Evolutionary conservation across 2,797 vertebrate genomes (phyloP), one percentile per base, ranked within the genome.

Genomic region (Percopsis omiscomaycus): DNA sequence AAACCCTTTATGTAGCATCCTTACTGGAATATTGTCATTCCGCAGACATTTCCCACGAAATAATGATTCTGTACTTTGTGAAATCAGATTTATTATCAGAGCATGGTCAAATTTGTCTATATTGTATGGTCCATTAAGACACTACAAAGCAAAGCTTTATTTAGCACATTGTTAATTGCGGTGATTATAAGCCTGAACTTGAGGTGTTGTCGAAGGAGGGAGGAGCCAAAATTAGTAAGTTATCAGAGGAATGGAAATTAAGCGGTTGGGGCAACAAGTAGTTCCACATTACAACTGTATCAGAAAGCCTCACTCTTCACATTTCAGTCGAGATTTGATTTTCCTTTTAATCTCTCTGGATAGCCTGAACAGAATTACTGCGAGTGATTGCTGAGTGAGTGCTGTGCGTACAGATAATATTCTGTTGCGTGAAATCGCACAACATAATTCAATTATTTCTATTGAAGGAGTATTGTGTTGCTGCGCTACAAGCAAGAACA

Each of bases 51-150:
- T 22, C 22, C 22, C 22, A 22, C 22, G 1, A 22, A 22, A 22
- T 91, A 91, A 91, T 89, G 81, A 82, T 80, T 88, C 76, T 59
- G 78, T 82, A 79, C 84, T 87, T 82, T 82, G 78, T 87, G 84
- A 88, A 89, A 89, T 91, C 87, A 88, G 84, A 90, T 86, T 86
- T 85, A 87, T 87, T 89, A 89, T 88, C 81, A 70, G 68, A 87
- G 86, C 80, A 78, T 62, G 79, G 79, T 86, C 84, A 88, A 78
- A 92, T 91, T 89, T 88, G 80, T 88, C 84, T 70, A 82, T 66
- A 85, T 86, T 83, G 82, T 87, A 68, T 30, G 12, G 73, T 59
- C 81, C 74, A 88, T 87, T 86, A 82, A 86, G 77, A 73, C 81
- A 83, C 74, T 50, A 86, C 78, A 79, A 78, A 79, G 84, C 78